phyloP scores from a whole-genome alignment of 2,888 invertebrate species.

The Diaprepes abbreviatus region DNA sequence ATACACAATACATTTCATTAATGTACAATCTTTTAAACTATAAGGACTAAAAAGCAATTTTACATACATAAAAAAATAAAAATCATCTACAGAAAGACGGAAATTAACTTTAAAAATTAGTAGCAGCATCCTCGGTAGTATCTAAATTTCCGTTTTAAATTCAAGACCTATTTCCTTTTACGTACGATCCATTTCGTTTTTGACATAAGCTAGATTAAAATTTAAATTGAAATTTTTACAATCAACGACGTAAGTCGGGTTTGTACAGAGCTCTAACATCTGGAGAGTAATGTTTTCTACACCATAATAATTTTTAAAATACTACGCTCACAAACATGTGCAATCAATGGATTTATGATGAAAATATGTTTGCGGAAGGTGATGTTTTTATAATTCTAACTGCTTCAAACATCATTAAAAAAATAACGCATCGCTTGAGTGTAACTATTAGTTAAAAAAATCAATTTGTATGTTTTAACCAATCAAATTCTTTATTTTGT shows the following conservation, averaged over 20 bases:
- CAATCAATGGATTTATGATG: neutral
- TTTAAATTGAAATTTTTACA: conserved; percentile 25
- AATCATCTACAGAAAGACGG: neutral
- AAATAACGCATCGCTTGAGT: too few species aligned
- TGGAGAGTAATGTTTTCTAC: conserved; percentile 8
- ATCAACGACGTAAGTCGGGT: conserved; percentile 11
- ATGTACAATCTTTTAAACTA: too few species aligned
- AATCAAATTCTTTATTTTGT: too few species aligned
- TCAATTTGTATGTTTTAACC: too few species aligned
- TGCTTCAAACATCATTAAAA: too few species aligned
- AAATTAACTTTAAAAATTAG: conserved; percentile 20
- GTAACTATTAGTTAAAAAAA: too few species aligned
- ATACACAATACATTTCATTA: too few species aligned
- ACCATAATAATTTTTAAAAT: neutral
- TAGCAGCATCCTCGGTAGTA: conserved; percentile 10
- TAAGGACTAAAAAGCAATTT: too few species aligned
- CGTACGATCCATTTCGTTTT: conserved; percentile 19
- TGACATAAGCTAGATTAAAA: conserved; percentile 22
- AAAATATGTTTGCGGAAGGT: neutral
- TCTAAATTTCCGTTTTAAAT: conserved; percentile 20
- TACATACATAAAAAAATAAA: too few species aligned
- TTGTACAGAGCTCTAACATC: neutral
- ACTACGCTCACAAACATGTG: neutral
- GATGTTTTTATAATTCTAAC: too few species aligned
- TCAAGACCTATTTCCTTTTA: conserved; percentile 9